A percentile compares a stretch with the other conserved stretches of the same genome.
phyloP scores from a whole-genome alignment of 2,888 invertebrate genomes.

The Brachyptera putata region DNA sequence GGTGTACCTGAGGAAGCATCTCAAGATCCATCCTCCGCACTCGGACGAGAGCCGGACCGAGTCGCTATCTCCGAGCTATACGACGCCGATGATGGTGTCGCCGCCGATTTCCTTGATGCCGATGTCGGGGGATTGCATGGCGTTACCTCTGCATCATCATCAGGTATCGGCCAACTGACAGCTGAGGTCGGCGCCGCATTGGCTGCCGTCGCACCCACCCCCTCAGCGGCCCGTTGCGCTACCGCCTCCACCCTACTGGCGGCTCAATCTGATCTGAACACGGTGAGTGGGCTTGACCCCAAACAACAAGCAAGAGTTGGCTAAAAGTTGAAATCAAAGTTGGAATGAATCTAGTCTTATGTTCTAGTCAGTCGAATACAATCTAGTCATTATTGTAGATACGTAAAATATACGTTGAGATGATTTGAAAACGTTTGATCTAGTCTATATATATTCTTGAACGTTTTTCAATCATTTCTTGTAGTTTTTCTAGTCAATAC shows the following conservation, averaged over 20 bases:
- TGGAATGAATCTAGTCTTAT: neutral
- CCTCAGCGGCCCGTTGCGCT: conserved; percentile 29
- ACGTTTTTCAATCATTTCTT: too few relatives aligned
- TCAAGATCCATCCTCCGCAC: too few relatives aligned
- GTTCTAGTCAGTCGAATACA: neutral
- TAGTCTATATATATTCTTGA: too few relatives aligned
- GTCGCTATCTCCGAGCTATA: neutral
- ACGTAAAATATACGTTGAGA: too few relatives aligned
- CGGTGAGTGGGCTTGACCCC: neutral
- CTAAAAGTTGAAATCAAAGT: neutral
- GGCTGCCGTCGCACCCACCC: conserved; percentile 20
- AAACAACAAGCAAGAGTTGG: neutral
- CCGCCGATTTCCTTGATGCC: conserved; percentile 19
- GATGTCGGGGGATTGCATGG: neutral
- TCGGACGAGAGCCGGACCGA: neutral
- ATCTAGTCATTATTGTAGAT: conserved; percentile 6
- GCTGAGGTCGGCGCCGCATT: conserved; percentile 25
- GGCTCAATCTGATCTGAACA: conserved; percentile 12
- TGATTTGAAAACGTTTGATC: too few relatives aligned
- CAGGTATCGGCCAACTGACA: conserved; percentile 31
- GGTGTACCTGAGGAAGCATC: neutral
- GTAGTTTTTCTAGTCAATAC: too few relatives aligned
- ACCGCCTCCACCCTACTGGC: conserved; percentile 31
- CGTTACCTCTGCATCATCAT: conserved; percentile 14
- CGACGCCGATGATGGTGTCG: conserved; percentile 7